Evolutionary conservation across 2,888 invertebrate genomes (phyloP).

Genomic region (Oscheius sp.): DNA sequence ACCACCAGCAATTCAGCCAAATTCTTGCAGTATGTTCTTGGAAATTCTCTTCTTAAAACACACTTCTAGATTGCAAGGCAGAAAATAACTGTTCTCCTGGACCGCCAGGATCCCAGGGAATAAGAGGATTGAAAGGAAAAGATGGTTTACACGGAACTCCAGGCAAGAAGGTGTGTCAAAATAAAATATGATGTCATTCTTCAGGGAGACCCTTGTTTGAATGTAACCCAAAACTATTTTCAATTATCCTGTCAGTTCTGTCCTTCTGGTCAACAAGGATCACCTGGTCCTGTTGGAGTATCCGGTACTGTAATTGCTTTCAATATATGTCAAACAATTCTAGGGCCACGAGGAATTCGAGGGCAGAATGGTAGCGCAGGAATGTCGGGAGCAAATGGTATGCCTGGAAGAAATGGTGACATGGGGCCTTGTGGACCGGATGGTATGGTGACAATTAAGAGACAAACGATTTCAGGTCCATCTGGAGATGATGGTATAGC

Average conservation of each 20-base stretch:
- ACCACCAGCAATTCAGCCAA: conserved; percentile 46
- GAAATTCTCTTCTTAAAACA: neutral
- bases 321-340: neutral
- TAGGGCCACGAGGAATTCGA: conserved; percentile 41
- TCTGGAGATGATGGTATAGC: conserved; percentile 32
- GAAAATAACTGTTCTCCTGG: conserved; percentile 46
- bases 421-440: conserved; percentile 38
- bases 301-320: conserved; percentile 26
- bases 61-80: conserved; percentile 38
- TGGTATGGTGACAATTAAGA: conserved; percentile 17
- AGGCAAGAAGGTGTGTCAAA: conserved; percentile 32
- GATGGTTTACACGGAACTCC: conserved; percentile 36
- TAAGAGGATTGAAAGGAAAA: conserved; percentile 32
- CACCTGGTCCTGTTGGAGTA: conserved; percentile 38
- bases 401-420: conserved; percentile 45
- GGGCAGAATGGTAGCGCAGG: conserved; percentile 43
- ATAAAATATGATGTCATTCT: neutral
- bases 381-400: conserved; percentile 43
- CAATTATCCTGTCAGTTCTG: conserved; percentile 39
- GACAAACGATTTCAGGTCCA: neutral
- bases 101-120: conserved; percentile 42
- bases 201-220: conserved; percentile 14
- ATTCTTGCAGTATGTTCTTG: conserved; percentile 38
- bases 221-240: conserved; percentile 4
- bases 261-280: conserved; percentile 48